Base-by-base conservation (phyloP, 2,797 vertebrate species). In the Antennarius maculatus region DNA sequence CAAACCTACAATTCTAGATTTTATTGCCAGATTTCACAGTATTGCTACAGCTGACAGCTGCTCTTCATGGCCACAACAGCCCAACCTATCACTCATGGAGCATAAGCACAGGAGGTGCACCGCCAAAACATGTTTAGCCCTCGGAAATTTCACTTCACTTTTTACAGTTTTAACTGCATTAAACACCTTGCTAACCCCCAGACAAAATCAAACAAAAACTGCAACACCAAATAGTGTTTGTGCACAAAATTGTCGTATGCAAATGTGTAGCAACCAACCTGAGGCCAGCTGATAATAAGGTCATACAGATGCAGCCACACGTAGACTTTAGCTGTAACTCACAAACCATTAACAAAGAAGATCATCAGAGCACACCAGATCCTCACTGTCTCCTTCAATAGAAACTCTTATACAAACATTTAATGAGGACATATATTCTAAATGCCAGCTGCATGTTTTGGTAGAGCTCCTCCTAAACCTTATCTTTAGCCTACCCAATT, bases 51-150 rank as follows among this genome's bases (percentile, higher is more conserved):
- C 60, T 50, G 50, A 47, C 49, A 54, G 37, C 31, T 59, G 27
- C 15, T 58, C 16, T 49, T 51, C 41, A 54, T 37, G 5, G 23
- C 42, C 58, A 45, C 66, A 49, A 49, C 39, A 55, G 61, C 34
- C 52, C n/a, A 3, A 37, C n/a, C 15, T 43, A 42, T 59, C 28
- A 46, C 5, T 69, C 49, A 58, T 12, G 55, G 46, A 46, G 51
- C 66, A 59, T 39, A 54, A 27, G 37, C 42, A 55, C 29, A 41
- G 66, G 59, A 80, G 73, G 69, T 55, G 73, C 54, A 0, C 39
- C 82, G 54, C 59, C 65, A 50, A 72, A 77, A 57, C 67, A 74
- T 29, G 41, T 47, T 51, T 8, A 52, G n/a, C 65, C 31, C 14
- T 45, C 31, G 8, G 34, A 4, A 60, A 62, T 51, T 55, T 16